A percentile compares a stretch with the other conserved stretches of the same genome.
Evolutionary conservation across 2,888 invertebrate genomes (phyloP).

Genomic region (Cosmia pyralina): DNA sequence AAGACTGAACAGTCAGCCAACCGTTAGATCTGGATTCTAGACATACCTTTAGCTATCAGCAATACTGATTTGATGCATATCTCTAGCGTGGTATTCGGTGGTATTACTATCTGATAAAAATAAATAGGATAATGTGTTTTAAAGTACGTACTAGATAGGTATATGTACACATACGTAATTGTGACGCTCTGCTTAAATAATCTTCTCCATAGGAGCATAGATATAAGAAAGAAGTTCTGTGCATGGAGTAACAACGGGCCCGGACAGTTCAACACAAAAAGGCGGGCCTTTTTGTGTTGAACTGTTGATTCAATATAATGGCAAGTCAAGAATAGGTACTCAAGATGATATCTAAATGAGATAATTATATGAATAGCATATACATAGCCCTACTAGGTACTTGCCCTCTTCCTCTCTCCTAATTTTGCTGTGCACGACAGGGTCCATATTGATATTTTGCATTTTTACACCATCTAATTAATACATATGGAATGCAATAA

Average conservation of each 20-base stretch:
- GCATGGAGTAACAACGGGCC: conserved; percentile 3
- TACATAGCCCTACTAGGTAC: too few relatives aligned
- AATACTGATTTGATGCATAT: conserved; percentile 8
- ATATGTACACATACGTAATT: too few relatives aligned
- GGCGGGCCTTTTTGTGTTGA: background rate
- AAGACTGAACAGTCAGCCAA: conserved; percentile 5
- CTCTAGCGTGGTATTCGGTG: background rate
- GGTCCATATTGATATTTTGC: too few relatives aligned
- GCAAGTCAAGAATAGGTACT: too few relatives aligned
- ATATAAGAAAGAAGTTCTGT: too few relatives aligned
- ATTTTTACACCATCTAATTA: too few relatives aligned
- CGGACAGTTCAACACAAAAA: too few relatives aligned
- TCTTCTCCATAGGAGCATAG: background rate
- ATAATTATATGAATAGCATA: too few relatives aligned
- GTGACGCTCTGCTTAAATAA: background rate
- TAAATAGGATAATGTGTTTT: background rate
- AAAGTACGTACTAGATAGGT: background rate
- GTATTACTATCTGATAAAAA: conserved; percentile 15
- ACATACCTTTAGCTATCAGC: conserved; percentile 2
- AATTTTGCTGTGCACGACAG: too few relatives aligned
- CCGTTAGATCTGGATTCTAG: conserved; percentile 10
- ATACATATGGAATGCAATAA: too few relatives aligned
- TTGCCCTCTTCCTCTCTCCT: too few relatives aligned
- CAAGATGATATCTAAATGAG: background rate
- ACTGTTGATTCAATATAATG: background rate